Conservation (phyloP, 2,113 vertebrate species). For the Nycticryphes semicollaris region DNA sequence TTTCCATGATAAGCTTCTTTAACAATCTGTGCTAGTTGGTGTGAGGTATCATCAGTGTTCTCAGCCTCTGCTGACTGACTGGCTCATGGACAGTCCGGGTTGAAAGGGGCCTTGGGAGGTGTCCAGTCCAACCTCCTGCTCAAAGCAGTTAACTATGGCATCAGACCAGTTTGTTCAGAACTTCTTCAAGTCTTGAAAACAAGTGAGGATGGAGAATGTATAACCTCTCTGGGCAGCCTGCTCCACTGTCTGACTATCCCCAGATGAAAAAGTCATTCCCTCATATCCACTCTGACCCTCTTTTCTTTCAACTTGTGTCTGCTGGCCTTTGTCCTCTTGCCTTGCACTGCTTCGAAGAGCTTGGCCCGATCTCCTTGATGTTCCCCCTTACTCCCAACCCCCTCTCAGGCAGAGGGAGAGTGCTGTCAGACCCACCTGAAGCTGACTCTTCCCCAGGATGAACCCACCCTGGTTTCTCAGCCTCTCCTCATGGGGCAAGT, state of each 20-base stretch:
- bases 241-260: not conserved
- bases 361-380: not conserved
- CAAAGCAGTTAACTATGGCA: not conserved
- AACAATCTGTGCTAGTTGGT: not conserved
- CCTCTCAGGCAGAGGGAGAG: not conserved
- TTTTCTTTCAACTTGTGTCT: not conserved
- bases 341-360: not conserved
- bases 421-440: not conserved
- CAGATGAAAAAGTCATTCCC: not conserved
- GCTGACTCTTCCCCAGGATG: not conserved
- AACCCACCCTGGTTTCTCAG: not conserved
- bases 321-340: not conserved
- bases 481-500: not conserved
- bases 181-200: not conserved
- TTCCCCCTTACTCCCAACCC: accelerated
- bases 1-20: not conserved
- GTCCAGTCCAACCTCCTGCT: not conserved
- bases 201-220: not conserved
- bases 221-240: not conserved
- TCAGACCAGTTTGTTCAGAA: not conserved
- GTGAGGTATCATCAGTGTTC: not conserved
- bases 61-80: not conserved
- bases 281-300: not conserved
- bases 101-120: not conserved
- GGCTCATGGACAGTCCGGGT: not conserved